Evolutionary conservation across 2,797 vertebrate genomes (phyloP).

Genomic region (Erethizon dorsatum): DNA sequence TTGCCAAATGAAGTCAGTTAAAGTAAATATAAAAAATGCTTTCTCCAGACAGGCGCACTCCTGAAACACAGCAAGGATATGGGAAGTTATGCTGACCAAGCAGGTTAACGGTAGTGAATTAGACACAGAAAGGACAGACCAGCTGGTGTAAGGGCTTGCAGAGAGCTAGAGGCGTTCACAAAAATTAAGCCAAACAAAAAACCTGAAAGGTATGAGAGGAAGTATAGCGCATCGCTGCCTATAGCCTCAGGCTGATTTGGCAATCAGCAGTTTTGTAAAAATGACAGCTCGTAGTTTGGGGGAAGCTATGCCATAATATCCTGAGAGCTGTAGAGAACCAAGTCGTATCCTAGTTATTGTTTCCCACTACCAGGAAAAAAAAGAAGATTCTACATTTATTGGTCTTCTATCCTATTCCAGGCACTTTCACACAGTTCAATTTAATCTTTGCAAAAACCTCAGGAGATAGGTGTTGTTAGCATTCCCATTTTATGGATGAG

Average conservation of each 20-base stretch:
- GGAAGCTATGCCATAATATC: not conserved
- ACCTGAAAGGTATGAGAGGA: not conserved
- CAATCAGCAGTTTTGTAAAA: constrained; percentile 64
- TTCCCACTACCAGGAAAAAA: not conserved
- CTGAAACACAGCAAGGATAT: constrained; percentile 52
- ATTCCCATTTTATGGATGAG: not conserved
- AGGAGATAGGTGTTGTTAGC: not conserved
- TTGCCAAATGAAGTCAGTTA: constrained; percentile 76
- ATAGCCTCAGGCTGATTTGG: constrained; percentile 1
- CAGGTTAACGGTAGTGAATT: constrained; percentile 69
- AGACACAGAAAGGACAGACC: constrained; percentile 62
- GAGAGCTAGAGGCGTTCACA: constrained; percentile 51
- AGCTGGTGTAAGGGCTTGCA: constrained; percentile 37
- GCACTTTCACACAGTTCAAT: not conserved
- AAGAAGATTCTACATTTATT: not conserved
- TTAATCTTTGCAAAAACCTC: not conserved
- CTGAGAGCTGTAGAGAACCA: not conserved
- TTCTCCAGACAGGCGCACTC: constrained; percentile 56
- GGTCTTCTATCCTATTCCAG: not conserved
- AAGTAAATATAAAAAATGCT: constrained; percentile 73
- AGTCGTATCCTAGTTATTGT: not conserved
- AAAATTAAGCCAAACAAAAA: constrained; percentile 57
- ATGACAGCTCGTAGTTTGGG: not conserved
- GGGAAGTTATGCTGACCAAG: constrained; percentile 71
- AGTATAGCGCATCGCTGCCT: not conserved